These are phyloP conservation scores for Pristionchus arcanus DNA, from an alignment of 2,888 invertebrate species.

Conservation along the genomic window DNA sequence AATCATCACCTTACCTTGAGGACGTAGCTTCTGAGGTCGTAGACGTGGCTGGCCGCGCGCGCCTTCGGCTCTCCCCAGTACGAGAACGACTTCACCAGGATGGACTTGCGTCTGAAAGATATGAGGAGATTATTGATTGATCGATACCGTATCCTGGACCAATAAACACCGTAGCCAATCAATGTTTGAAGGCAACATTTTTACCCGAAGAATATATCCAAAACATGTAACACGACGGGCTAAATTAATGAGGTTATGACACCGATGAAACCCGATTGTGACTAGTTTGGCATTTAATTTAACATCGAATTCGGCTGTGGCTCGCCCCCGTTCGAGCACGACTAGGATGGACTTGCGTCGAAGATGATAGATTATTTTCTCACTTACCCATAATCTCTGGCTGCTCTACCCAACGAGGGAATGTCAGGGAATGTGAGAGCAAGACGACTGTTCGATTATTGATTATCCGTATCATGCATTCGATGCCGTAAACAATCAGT, in stretches of 20 bases:
- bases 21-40: slow-evolving; percentile 94
- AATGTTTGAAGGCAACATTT: too few relatives aligned
- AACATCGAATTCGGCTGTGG: slow-evolving; percentile 82
- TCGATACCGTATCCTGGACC: not conserved
- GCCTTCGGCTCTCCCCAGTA: slow-evolving; percentile 92
- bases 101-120: slow-evolving; percentile 82
- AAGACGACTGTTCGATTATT: too few relatives aligned
- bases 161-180: too few relatives aligned
- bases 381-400: too few relatives aligned
- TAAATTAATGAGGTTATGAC: too few relatives aligned
- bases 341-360: slow-evolving; percentile 86
- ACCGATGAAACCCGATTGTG: not conserved
- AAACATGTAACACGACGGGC: too few relatives aligned
- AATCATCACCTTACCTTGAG: slow-evolving; percentile 84
- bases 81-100: slow-evolving; percentile 93
- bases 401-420: too few relatives aligned
- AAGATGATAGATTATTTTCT: slow-evolving; percentile 22
- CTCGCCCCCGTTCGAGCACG: slow-evolving; percentile 97
- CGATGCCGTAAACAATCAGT: too few relatives aligned
- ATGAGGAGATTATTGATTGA: slow-evolving; percentile 19
- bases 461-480: too few relatives aligned
- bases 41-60: slow-evolving; percentile 88
- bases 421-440: too few relatives aligned
- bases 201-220: too few relatives aligned
- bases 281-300: not conserved